These are phyloP conservation scores for Pungitius pungitius DNA, from an alignment of 2,113 vertebrate genomes.

Conservation along the genomic window DNA sequence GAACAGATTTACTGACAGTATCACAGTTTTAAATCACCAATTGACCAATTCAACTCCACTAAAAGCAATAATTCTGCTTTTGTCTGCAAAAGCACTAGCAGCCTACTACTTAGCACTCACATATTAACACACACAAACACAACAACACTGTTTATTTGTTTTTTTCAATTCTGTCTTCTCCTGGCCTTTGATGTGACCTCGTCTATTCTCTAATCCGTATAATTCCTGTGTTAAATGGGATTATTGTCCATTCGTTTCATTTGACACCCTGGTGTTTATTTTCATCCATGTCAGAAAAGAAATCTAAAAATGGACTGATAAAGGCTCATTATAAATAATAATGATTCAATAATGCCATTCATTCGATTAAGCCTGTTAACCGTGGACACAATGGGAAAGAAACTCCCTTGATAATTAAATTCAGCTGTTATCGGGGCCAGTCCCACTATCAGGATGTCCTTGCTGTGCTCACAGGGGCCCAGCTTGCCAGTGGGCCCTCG, in stretches of 20 bases:
- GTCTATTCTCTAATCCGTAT: conserved; percentile 31
- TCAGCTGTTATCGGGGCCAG: background rate
- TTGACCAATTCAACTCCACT: conserved; percentile 44
- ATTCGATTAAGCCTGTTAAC: conserved; percentile 5
- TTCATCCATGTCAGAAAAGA: background rate
- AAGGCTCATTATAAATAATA: background rate
- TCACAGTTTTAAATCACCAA: conserved; percentile 60
- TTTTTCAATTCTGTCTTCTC: conserved; percentile 16
- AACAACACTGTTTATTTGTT: conserved; percentile 7
- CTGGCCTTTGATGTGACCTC: conserved; percentile 29
- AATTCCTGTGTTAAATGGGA: conserved; percentile 34
- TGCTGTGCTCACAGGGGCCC: background rate
- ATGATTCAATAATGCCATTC: conserved; percentile 1
- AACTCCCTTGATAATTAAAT: background rate
- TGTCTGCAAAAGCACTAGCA: conserved; percentile 11
- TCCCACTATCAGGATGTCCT: conserved; percentile 3
- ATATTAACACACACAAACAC: background rate
- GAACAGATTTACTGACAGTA: background rate
- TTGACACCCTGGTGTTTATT: conserved; percentile 24
- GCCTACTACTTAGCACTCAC: background rate
- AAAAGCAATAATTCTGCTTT: conserved; percentile 47
- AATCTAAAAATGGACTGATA: background rate
- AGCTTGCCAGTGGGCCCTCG: background rate
- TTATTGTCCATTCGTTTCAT: conserved; percentile 28
- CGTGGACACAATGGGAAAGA: background rate